Evolutionary conservation across 2,113 vertebrate species (phyloP).

Genomic region (Apodemus sylvaticus): DNA sequence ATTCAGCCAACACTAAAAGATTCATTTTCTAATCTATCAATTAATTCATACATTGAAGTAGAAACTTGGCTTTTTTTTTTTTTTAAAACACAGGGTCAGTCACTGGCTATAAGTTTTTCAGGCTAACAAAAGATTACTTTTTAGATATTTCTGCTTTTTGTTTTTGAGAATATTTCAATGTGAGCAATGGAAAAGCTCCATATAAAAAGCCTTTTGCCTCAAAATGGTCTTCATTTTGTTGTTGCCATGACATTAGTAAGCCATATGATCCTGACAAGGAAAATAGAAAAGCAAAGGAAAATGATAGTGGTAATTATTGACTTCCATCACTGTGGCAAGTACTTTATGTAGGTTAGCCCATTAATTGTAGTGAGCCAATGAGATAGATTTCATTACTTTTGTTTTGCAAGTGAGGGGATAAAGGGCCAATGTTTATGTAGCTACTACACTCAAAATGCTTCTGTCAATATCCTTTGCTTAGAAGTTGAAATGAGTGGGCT

Average conservation of each 20-base stretch:
- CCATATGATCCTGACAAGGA: neutral
- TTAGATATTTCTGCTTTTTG: neutral
- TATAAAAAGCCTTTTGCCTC: neutral
- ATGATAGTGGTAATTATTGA: neutral
- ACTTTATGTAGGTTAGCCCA: neutral
- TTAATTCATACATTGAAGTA: neutral
- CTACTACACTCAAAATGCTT: neutral
- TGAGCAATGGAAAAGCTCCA: neutral
- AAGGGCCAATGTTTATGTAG: neutral
- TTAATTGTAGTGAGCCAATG: neutral
- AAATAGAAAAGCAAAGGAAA: neutral
- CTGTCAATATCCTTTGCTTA: neutral
- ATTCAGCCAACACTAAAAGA: slow-evolving; percentile 1
- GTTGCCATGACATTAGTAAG: neutral
- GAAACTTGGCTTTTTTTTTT: neutral
- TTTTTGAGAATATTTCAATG: neutral
- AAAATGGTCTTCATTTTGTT: neutral
- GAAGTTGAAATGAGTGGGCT: neutral
- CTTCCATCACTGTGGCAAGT: neutral
- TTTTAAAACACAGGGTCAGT: neutral
- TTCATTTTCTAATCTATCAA: neutral
- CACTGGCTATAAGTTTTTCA: neutral
- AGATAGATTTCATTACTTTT: neutral
- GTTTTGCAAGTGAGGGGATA: slow-evolving; percentile 10
- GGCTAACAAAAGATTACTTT: neutral